Evolutionary conservation across 2,113 vertebrate species (phyloP).

Genomic region (Calidris pugnax): DNA sequence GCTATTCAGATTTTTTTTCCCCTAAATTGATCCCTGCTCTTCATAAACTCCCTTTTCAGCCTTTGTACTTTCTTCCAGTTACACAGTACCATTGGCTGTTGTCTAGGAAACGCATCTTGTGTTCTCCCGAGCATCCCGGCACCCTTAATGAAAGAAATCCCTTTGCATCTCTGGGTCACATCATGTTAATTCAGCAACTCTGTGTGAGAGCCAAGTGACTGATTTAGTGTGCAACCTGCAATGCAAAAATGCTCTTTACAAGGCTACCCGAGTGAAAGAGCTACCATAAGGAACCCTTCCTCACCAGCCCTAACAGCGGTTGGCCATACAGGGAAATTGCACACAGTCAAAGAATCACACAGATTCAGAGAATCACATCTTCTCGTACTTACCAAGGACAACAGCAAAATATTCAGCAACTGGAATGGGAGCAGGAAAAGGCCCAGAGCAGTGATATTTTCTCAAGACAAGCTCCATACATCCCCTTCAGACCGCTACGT

Average conservation of each 20-base stretch:
- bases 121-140: neutral
- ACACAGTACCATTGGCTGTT: neutral
- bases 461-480: neutral
- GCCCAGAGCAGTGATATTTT: neutral
- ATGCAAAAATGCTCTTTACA: conserved; percentile 1
- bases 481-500: neutral
- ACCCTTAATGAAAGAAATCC: conserved; percentile 32
- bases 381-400: neutral
- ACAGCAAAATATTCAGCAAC: neutral
- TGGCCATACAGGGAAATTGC: neutral
- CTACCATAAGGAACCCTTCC: neutral
- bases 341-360: neutral
- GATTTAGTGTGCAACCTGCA: neutral
- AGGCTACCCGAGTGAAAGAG: neutral
- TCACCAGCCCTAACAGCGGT: neutral
- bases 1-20: neutral
- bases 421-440: neutral
- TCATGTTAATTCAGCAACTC: conserved; percentile 7
- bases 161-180: conserved; percentile 51
- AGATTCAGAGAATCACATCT: neutral
- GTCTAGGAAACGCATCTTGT: conserved; percentile 48
- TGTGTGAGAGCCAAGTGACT: neutral
- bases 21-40: neutral
- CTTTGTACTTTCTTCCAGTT: neutral
- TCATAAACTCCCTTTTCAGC: neutral